A percentile compares a stretch with the other conserved stretches of the same genome.
Conservation (phyloP, 1,140 invertebrate species). For the Drosophila paulistorum region DNA sequence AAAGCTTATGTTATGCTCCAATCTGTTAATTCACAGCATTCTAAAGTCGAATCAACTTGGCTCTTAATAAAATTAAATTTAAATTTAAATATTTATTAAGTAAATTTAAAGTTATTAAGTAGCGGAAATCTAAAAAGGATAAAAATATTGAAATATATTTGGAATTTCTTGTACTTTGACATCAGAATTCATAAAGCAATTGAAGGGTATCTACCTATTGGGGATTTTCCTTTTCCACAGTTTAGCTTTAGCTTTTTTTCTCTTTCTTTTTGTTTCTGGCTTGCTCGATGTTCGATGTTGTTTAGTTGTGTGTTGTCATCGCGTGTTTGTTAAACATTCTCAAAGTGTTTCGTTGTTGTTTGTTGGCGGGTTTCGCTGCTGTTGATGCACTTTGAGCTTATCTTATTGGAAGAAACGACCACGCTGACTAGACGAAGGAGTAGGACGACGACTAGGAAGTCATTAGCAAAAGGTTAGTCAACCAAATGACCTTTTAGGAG, state of each 20-base stretch:
- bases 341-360: slow-evolving; percentile 45
- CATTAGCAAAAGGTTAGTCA: slow-evolving; percentile 53
- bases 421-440: slow-evolving; percentile 2
- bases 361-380: slow-evolving; percentile 16
- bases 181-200: too few relatives aligned
- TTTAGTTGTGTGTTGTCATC: slow-evolving; percentile 35
- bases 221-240: not conserved
- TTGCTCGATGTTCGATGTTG: too few relatives aligned
- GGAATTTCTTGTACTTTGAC: too few relatives aligned
- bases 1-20: too few relatives aligned
- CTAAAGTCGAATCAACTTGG: too few relatives aligned
- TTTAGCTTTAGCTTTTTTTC: too few relatives aligned
- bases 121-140: too few relatives aligned
- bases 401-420: slow-evolving; percentile 42
- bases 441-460: slow-evolving; percentile 51
- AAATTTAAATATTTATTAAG: too few relatives aligned
- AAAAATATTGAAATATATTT: too few relatives aligned
- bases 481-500: slow-evolving; percentile 31
- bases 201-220: not conserved
- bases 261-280: not conserved
- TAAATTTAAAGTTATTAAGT: too few relatives aligned
- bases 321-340: slow-evolving; percentile 56
- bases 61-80: too few relatives aligned
- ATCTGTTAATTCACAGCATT: too few relatives aligned
- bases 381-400: slow-evolving; percentile 50